phyloP scores from a whole-genome alignment of 2,113 vertebrate genomes.

The Tetraodon nigroviridis region DNA sequence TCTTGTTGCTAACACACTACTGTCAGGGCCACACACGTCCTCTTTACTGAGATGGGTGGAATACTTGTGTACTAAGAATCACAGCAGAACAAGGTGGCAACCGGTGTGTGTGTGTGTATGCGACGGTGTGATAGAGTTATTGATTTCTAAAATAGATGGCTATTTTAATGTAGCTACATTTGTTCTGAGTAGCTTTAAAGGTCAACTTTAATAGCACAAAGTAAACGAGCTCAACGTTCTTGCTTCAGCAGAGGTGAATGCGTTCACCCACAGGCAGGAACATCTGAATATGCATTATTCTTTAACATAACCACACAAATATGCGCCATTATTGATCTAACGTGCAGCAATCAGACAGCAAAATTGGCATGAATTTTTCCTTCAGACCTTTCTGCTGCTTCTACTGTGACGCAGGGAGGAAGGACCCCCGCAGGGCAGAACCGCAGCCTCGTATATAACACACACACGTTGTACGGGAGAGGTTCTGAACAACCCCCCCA shows the following conservation, averaged over 20 bases:
- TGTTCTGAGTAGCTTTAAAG: slow-evolving; percentile 30
- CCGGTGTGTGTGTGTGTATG: not conserved
- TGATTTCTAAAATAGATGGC: slow-evolving; percentile 5
- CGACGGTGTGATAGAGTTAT: not conserved
- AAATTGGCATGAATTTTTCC: slow-evolving; percentile 1
- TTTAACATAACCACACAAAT: slow-evolving; percentile 12
- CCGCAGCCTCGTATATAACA: no score
- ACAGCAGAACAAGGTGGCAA: no score
- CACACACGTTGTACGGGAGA: no score
- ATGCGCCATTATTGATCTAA: not conserved
- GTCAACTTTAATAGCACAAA: slow-evolving; percentile 31
- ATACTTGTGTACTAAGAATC: no score
- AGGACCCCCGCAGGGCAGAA: no score
- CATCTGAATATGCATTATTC: slow-evolving; percentile 45
- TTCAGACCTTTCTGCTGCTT: no score
- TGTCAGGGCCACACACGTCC: no score
- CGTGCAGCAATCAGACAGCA: slow-evolving; percentile 16
- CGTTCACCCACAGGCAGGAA: slow-evolving; percentile 33
- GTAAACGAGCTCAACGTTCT: slow-evolving; percentile 30
- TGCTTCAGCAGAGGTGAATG: slow-evolving; percentile 13
- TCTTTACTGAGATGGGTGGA: no score
- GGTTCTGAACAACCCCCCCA: no score
- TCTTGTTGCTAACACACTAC: no score
- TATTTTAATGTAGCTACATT: slow-evolving; percentile 31
- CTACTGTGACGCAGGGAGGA: no score